Percentiles rank a stretch among this genome's conserved stretches.
Evolutionary conservation across 2,113 vertebrate species (phyloP).

Genomic region (Haemorhous mexicanus): DNA sequence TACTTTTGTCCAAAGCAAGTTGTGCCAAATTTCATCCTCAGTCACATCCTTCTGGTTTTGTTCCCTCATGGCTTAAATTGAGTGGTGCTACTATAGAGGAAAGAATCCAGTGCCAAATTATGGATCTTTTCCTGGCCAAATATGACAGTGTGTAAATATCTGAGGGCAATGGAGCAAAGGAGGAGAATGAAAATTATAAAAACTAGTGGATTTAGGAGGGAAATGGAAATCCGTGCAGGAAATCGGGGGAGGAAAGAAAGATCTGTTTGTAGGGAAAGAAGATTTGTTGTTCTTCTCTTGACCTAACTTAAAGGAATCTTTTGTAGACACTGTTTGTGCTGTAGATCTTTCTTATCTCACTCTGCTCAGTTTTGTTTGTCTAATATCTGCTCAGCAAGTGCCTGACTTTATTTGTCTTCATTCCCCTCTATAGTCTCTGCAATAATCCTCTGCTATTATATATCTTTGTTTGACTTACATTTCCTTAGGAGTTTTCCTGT

Average conservation of each 20-base stretch:
- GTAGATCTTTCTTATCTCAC: background rate
- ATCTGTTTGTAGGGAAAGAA: background rate
- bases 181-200: background rate
- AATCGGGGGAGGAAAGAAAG: background rate
- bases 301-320: background rate
- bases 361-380: conserved; percentile 36
- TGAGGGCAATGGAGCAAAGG: background rate
- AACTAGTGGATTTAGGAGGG: background rate
- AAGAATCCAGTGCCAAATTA: background rate
- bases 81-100: background rate
- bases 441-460: conserved; percentile 46
- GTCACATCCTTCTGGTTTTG: background rate
- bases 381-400: background rate
- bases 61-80: background rate
- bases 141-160: background rate
- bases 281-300: background rate
- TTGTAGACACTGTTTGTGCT: background rate
- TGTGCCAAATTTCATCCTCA: background rate
- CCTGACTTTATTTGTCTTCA: conserved; percentile 47
- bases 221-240: background rate
- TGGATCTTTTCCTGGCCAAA: background rate
- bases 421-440: background rate
- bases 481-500: conserved; percentile 38
- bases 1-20: background rate
- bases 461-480: conserved; percentile 62